A percentile compares a stretch with the other conserved stretches of the same genome.
These are phyloP conservation scores for Regulus satrapa DNA, from an alignment of 2,113 vertebrate genomes.

Conservation along the genomic window DNA sequence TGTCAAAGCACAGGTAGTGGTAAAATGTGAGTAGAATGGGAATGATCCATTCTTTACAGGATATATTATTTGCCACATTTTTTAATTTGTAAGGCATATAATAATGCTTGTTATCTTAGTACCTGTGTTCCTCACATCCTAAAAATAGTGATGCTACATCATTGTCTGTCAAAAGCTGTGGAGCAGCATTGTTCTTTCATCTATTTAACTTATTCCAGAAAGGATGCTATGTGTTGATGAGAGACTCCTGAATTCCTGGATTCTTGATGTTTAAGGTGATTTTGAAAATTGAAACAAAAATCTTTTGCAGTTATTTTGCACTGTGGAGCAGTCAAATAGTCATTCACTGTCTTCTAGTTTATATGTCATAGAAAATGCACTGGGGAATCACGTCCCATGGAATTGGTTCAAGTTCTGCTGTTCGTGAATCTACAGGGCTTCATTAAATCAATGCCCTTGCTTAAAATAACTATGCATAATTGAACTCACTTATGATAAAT, in stretches of 20 bases:
- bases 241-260: not conserved
- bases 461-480: not conserved
- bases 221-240: not conserved
- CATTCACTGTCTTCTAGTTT: not conserved
- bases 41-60: not conserved
- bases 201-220: not conserved
- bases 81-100: not conserved
- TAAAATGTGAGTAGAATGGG: not conserved
- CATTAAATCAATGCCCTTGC: not conserved
- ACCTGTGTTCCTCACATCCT: not conserved
- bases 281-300: not conserved
- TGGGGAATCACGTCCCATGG: not conserved
- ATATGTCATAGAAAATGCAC: not conserved
- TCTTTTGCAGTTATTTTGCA: not conserved
- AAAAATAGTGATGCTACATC: not conserved
- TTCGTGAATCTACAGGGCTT: not conserved
- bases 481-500: not conserved
- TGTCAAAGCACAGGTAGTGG: not conserved
- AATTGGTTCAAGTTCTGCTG: not conserved
- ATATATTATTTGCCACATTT: not conserved
- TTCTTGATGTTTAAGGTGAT: not conserved
- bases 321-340: not conserved
- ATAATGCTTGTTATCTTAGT: not conserved
- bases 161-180: not conserved
- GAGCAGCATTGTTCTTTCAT: not conserved